Percentiles rank a stretch among this genome's conserved stretches.
Evolutionary conservation across 2,797 vertebrate genomes (phyloP).

Genomic region (Pyrocephalus nanus): DNA sequence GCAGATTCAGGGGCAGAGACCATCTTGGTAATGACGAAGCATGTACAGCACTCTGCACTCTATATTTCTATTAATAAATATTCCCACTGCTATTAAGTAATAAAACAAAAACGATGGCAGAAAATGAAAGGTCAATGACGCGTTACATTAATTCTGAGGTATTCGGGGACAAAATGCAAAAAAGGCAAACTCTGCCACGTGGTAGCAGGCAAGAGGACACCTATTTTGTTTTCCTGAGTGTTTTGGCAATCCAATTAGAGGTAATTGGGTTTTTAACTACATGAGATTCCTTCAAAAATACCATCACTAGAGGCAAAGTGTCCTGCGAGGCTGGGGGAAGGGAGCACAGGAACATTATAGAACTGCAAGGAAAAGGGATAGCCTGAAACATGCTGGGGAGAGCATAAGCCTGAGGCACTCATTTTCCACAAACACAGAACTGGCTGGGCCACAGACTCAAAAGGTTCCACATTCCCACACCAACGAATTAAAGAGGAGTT

Average conservation of each 20-base stretch:
- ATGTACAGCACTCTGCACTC: not conserved
- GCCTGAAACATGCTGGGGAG: not conserved
- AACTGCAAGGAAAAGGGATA: not conserved
- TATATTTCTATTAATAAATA: not conserved
- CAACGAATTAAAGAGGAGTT: not conserved
- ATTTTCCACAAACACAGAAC: not conserved
- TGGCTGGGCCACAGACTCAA: not conserved
- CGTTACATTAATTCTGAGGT: not conserved
- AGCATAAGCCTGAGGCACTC: not conserved
- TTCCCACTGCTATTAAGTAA: not conserved
- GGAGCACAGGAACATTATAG: not conserved
- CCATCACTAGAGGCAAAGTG: not conserved
- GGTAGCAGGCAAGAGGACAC: not conserved
- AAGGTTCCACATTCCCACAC: not conserved
- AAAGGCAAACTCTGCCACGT: not conserved
- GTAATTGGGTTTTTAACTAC: constrained; percentile 28
- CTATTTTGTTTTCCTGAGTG: not conserved
- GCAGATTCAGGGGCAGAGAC: not conserved
- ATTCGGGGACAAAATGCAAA: not conserved
- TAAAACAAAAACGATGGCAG: not conserved
- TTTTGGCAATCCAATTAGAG: not conserved
- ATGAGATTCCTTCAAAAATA: constrained; percentile 7
- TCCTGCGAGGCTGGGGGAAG: not conserved
- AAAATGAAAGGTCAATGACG: not conserved
- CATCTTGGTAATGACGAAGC: not conserved